Evolutionary conservation across 2,113 vertebrate genomes (phyloP), one percentile per base, ranked within the genome.

Genomic region (Hippocampus comes): DNA sequence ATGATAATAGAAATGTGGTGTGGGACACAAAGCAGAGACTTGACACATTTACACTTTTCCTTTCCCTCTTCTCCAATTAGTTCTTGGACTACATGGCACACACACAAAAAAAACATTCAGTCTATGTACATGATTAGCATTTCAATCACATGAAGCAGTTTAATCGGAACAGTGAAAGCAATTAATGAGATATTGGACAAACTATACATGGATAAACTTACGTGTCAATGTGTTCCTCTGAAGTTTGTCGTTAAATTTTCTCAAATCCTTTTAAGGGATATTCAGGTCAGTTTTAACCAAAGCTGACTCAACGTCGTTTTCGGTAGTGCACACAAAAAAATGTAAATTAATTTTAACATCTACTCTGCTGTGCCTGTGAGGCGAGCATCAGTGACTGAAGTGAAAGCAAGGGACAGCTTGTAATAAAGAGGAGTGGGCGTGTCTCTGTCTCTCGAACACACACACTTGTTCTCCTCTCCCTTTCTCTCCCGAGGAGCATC

Each of bases 381-480:
- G 77, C 71, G 55, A 79, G 77, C 84, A 59, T 74, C 78, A 30
- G 61, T 1, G 79, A 72, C 80, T 73, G 73, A 71, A 17, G 78
- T n/a, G 64, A 17, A 43, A 66, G 64, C 23, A 15, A 27, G 12
- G 3, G 64, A 27, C 43, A 12, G 42, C 43, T 66, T 18, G 42
- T 1, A 66, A 48, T 48, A 66, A 66, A 49, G 64, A 48, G 23
- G 42, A 66, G 43, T 46, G 42, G 64, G 64, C 64, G 64, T 66
- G 64, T 46, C 73, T n/a, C 12, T 9, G 12, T 61, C 30, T 30
- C 46, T 25, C 41, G 2, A 18, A n/a, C 34, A n/a, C 61, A 41
- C 34, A 41, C 61, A 41, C 46, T 23, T 59, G 4, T 17, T 51
- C 48, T 30, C 46, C 38, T 27, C 34, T 53, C 43, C 5, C 59